These are phyloP conservation scores for Sitophilus oryzae DNA, from an alignment of 1,140 invertebrate genomes.

Conservation along the genomic window DNA sequence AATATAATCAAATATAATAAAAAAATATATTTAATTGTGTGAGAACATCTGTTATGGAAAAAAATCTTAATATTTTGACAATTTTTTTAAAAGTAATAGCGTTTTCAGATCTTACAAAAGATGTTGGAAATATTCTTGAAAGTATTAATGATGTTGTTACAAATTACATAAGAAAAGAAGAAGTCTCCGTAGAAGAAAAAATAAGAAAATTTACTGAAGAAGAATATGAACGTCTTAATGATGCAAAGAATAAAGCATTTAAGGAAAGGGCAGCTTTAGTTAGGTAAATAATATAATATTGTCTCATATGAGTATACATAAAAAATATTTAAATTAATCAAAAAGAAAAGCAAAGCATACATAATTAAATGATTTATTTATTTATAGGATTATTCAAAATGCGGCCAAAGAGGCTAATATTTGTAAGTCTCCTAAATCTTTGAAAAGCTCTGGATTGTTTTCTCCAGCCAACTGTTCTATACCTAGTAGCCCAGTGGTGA, in stretches of 20 bases:
- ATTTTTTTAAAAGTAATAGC: neutral
- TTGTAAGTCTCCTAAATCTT: conserved; percentile 11
- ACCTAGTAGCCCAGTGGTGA: conserved; percentile 1
- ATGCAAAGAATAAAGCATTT: conserved; percentile 47
- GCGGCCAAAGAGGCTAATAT: conserved; percentile 1
- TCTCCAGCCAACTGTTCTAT: conserved; percentile 1
- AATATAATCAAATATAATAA: no score
- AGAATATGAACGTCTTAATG: conserved; percentile 49
- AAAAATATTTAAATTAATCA: no score
- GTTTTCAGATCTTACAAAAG: conserved; percentile 30
- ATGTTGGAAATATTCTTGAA: conserved; percentile 41
- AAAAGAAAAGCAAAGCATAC: neutral
- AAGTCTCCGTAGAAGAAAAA: conserved; percentile 46
- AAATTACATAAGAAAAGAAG: conserved; percentile 47
- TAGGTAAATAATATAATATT: conserved; percentile 33
- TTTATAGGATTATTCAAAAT: conserved; percentile 16
- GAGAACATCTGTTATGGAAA: neutral
- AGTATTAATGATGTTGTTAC: conserved; percentile 48
- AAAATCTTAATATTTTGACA: conserved; percentile 4
- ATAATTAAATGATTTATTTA: no score
- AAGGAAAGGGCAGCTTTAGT: conserved; percentile 46
- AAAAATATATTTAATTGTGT: no score
- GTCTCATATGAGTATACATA: neutral
- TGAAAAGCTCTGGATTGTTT: conserved; percentile 8
- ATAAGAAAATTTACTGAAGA: conserved; percentile 48